These are phyloP conservation scores for rat (Rattus norvegicus) DNA, from an alignment of 2,113 vertebrate genomes.

Conservation along the genomic window DNA sequence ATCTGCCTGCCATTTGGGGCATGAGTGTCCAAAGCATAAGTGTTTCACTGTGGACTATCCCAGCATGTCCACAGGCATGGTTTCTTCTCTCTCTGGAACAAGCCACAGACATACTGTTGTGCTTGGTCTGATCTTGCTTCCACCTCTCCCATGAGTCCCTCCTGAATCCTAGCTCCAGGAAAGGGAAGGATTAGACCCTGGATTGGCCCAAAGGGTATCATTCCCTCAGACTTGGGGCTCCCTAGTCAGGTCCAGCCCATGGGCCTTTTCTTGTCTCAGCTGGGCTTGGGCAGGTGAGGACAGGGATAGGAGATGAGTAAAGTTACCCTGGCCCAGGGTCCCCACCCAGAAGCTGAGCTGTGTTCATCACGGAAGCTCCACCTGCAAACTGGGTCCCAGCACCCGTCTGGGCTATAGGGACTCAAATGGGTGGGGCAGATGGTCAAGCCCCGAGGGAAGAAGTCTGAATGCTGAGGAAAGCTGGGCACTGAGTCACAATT, in stretches of 20 bases:
- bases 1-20: not conserved
- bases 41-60: not conserved
- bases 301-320: not conserved
- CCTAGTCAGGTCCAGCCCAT: not conserved
- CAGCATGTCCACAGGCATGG: not conserved
- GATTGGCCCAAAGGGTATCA: not conserved
- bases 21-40: not conserved
- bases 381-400: not conserved
- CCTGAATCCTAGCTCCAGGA: not conserved
- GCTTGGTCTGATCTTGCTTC: not conserved
- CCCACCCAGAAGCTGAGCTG: constrained; percentile 20
- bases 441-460: constrained; percentile 46
- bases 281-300: not conserved
- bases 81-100: constrained; percentile 52
- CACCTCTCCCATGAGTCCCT: not conserved
- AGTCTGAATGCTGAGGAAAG: constrained; percentile 41
- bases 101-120: not conserved
- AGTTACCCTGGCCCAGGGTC: constrained; percentile 13
- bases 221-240: not conserved
- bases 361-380: not conserved
- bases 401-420: not conserved
- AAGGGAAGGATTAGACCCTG: not conserved
- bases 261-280: constrained; percentile 61
- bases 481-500: constrained; percentile 64
- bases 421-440: constrained; percentile 53